These are phyloP conservation scores for Zaprionus inermis DNA, from an alignment of 1,140 invertebrate species.

Conservation along the genomic window DNA sequence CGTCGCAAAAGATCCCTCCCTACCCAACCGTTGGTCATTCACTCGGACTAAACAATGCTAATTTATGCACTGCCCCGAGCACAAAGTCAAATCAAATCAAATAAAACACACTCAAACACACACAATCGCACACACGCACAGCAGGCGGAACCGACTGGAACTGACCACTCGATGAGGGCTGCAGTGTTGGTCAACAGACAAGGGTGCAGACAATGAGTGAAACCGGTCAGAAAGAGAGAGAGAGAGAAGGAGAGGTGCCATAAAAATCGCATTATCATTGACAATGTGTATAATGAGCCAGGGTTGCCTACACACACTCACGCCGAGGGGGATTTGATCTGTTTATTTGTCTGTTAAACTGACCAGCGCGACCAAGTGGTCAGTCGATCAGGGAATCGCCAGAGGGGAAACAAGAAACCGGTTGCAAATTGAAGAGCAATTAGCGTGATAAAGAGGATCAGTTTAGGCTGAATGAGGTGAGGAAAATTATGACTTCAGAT, in stretches of 20 bases:
- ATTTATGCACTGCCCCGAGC: conserved; percentile 76
- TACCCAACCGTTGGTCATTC: background rate
- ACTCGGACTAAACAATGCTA: conserved; percentile 49
- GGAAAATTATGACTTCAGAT: conserved; percentile 14
- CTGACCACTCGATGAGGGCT: conserved; percentile 45
- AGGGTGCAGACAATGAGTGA: conserved; percentile 51
- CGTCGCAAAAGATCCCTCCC: conserved; percentile 32
- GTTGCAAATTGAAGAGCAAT: conserved; percentile 24
- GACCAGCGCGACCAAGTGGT: conserved; percentile 28
- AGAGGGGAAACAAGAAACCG: conserved; percentile 16
- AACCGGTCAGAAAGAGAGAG: conserved; percentile 14
- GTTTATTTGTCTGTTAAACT: conserved; percentile 38
- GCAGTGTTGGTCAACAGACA: conserved; percentile 43
- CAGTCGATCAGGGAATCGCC: conserved; percentile 3
- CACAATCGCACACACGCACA: too few relatives aligned
- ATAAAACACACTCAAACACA: conserved; percentile 48
- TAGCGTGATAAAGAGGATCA: conserved; percentile 6
- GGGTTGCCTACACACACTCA: conserved; percentile 15
- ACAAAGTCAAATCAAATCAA: conserved; percentile 70
- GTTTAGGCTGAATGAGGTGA: conserved; percentile 14
- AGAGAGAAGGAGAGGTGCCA: conserved; percentile 30
- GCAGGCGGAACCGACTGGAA: conserved; percentile 39
- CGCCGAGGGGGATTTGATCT: conserved; percentile 11
- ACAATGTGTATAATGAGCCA: conserved; percentile 56
- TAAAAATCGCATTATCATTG: conserved; percentile 75